Base-by-base conservation (phyloP, 2,888 invertebrate genomes). In the Pardosa pseudoannulata region DNA sequence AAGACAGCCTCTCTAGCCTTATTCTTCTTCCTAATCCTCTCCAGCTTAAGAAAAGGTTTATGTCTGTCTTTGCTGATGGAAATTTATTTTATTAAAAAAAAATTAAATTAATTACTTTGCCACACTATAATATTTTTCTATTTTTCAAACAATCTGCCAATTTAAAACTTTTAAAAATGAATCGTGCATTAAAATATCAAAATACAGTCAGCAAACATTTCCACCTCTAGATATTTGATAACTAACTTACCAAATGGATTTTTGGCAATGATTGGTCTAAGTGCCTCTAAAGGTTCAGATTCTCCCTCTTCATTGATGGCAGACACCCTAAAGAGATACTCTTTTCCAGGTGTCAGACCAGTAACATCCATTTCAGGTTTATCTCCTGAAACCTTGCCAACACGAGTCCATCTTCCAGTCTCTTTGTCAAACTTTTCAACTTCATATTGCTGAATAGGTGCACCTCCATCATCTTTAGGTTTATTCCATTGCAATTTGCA, bases 221-320 rank as follows among this genome's bases (percentile, higher is more conserved):
- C n/a, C n/a, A n/a, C n/a, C n/a, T n/a, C n/a, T n/a, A n/a, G n/a
- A n/a, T n/a, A n/a, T n/a, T n/a, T 36, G 36, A 9, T 36, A 27
- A 29, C 11, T 31, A 7, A 31, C 75, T 70, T 91, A 95, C 96
- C 96, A 91, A 94, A 98, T 74, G 97, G 97, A 94, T 98, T 97
- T 93, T 97, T 97, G 79, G 98, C 97, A 64, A 96, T 93, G 27
- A 95, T 95, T 0, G 91, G 89, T 39, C 89, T 88, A 31, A 88
- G 36, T 16, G 96, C 95, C 88, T 95, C 95, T 62, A 98, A 92
- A 6, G 97, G 97, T 89, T 98, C 97, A 0, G 97, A 96, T 91
- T 97, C 97, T 0, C 98, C 98, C 92, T 98, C 97, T 88, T 96
- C 96, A 91, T 98, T 98, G 89, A 96, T 95, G 29, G 98, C 98